phyloP scores from a whole-genome alignment of 2,888 invertebrate genomes.

The Timandra comae region DNA sequence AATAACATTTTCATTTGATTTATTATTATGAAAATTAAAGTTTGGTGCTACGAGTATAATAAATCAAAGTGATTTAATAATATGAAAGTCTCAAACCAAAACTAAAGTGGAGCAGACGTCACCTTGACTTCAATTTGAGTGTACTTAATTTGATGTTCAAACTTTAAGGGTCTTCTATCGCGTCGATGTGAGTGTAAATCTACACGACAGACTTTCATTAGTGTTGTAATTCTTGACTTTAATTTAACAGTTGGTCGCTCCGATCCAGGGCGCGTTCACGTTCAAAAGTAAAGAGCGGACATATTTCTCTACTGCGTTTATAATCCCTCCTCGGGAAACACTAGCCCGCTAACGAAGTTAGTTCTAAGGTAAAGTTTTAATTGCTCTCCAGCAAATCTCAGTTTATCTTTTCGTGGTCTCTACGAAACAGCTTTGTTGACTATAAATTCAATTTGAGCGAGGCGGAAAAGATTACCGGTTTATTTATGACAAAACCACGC shows the following conservation, averaged over 20 bases:
- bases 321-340: slow-evolving; percentile 53
- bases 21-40: slow-evolving; percentile 17
- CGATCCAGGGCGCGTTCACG: slow-evolving; percentile 45
- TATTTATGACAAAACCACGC: slow-evolving; percentile 33
- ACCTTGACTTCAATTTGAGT: slow-evolving; percentile 16
- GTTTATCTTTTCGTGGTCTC: slow-evolving; percentile 71
- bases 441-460: slow-evolving; percentile 66
- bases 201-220: slow-evolving; percentile 46
- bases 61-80: slow-evolving; percentile 12
- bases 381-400: slow-evolving; percentile 70
- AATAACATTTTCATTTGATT: too few species aligned
- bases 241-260: slow-evolving; percentile 56
- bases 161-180: slow-evolving; percentile 20
- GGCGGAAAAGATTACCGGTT: slow-evolving; percentile 50
- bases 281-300: slow-evolving; percentile 51
- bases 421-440: slow-evolving; percentile 63
- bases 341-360: slow-evolving; percentile 67
- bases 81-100: slow-evolving; percentile 5
- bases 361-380: slow-evolving; percentile 74
- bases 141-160: slow-evolving; percentile 22
- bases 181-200: slow-evolving; percentile 33
- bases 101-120: slow-evolving; percentile 12
- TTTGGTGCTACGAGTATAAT: slow-evolving; percentile 24
- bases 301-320: slow-evolving; percentile 58
- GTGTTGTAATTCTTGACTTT: slow-evolving; percentile 39